Evolutionary conservation across 2,797 vertebrate species (phyloP).

Genomic region (Bovichtus variegatus): DNA sequence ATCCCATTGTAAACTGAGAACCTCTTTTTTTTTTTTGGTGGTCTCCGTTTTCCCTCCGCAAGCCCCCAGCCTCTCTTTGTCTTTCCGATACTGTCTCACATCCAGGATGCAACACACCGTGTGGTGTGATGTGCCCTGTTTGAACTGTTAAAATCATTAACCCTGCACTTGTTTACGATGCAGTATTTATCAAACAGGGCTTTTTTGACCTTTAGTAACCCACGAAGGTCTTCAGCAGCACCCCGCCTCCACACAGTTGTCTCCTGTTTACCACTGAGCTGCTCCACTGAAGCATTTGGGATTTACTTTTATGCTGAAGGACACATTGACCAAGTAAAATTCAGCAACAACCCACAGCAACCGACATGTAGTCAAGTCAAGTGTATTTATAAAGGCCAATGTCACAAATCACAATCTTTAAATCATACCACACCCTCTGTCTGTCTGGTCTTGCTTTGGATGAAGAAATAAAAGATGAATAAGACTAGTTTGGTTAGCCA

Average conservation of each 20-base stretch:
- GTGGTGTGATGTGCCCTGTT: slow-evolving; percentile 14
- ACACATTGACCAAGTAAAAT: slow-evolving; percentile 24
- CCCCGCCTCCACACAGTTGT: neutral
- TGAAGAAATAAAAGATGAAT: slow-evolving; percentile 1
- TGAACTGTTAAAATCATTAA: slow-evolving; percentile 30
- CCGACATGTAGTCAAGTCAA: too few species aligned
- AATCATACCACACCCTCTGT: too few species aligned
- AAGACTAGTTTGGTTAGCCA: neutral
- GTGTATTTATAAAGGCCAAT: too few species aligned
- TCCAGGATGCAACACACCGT: slow-evolving; percentile 21
- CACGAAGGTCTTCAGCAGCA: slow-evolving; percentile 8
- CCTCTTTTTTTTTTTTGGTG: slow-evolving; percentile 54
- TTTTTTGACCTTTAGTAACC: slow-evolving; percentile 40
- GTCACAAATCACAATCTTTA: too few species aligned
- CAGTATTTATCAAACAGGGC: slow-evolving; percentile 6
- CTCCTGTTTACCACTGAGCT: slow-evolving; percentile 15
- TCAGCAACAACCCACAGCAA: neutral
- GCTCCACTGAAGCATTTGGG: slow-evolving; percentile 20
- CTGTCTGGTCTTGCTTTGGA: too few species aligned
- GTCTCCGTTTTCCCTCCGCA: slow-evolving; percentile 28
- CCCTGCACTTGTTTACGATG: slow-evolving; percentile 31
- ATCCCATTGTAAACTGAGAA: slow-evolving; percentile 52
- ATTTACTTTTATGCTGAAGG: slow-evolving; percentile 34
- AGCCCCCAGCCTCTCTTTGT: neutral
- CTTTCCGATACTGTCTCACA: slow-evolving; percentile 29